These are phyloP conservation scores for Himalopsyche phryganea DNA, from an alignment of 1,140 invertebrate genomes.

Conservation along the genomic window DNA sequence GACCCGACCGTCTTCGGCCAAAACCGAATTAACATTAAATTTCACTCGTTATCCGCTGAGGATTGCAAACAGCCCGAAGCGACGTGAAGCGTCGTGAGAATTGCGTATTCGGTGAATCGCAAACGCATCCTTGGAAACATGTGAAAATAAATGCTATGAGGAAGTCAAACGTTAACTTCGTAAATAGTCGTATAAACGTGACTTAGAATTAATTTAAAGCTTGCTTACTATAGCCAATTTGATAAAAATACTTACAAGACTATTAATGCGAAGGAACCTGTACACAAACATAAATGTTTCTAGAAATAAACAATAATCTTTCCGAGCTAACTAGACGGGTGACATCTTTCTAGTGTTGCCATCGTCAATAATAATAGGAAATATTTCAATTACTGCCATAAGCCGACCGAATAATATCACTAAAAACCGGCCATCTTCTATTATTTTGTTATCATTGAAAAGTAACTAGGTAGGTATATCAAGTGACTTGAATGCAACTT, in stretches of 20 bases:
- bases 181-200: neutral
- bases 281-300: constrained; percentile 17
- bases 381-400: neutral
- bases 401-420: too few species aligned
- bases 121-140: constrained; percentile 23
- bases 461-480: too few species aligned
- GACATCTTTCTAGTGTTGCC: constrained; percentile 12
- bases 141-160: constrained; percentile 18
- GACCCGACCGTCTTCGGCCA: too few species aligned
- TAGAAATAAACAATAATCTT: constrained; percentile 23
- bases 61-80: too few species aligned
- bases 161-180: constrained; percentile 7
- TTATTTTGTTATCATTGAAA: too few species aligned
- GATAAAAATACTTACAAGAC: constrained; percentile 9
- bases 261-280: constrained; percentile 8
- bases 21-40: too few species aligned
- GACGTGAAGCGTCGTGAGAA: too few species aligned
- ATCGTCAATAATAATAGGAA: neutral
- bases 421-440: too few species aligned
- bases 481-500: too few species aligned
- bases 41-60: too few species aligned
- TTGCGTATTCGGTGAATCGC: neutral
- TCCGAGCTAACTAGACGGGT: constrained; percentile 15
- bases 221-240: neutral
- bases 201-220: neutral